Base-by-base conservation (phyloP, 2,113 vertebrate species). In the Dromiciops gliroides region DNA sequence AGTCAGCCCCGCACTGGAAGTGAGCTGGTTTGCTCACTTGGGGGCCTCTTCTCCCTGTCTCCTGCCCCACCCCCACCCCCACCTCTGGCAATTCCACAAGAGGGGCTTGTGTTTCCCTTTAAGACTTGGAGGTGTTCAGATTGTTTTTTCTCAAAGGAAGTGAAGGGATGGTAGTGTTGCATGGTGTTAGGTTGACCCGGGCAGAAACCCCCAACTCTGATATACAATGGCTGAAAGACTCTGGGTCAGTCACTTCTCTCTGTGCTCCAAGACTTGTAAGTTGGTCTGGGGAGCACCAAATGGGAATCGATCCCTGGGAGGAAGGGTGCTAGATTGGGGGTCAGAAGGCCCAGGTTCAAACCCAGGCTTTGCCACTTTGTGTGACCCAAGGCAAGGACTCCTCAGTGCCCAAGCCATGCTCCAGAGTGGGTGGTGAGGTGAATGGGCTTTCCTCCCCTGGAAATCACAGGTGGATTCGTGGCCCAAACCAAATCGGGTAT, bases 21-120 rank as follows among this genome's bases (percentile, higher is more conserved):
- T 90, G 90, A 53, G 56, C 50, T 25, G 22, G 47, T 48, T 37
- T 0, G 0, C n/a, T 51, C 49, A 22, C 89, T 94, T 47, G 3
- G 0, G 0, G 12, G 51, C 37, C 26, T 31, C 75, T 8, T 48
- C 28, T 31, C 23, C 0, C 91, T 14, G 0, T 8, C 44, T 26
- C 56, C 26, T 75, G 24, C 0, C 44, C 10, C n/a, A n/a, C n/a
- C n/a, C n/a, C n/a, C n/a, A n/a, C n/a, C n/a, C 52, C 44, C 22
- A 50, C 26, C 28, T 9, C 56, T 11, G 12, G 7, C 31, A 67
- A 9, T 37, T 67, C 28, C 12, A 37, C 56, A 12, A 31, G 11
- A 67, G 28, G 28, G 31, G 31, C 31, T 67, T 67, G 10, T 37
- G 3, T 67, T 67, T 67, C 14, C 28, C 31, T 83, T 22, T n/a